A percentile compares a stretch with the other conserved stretches of the same genome.
These are phyloP conservation scores for Dermochelys coriacea DNA, from an alignment of 2,797 vertebrate genomes.

Conservation along the genomic window DNA sequence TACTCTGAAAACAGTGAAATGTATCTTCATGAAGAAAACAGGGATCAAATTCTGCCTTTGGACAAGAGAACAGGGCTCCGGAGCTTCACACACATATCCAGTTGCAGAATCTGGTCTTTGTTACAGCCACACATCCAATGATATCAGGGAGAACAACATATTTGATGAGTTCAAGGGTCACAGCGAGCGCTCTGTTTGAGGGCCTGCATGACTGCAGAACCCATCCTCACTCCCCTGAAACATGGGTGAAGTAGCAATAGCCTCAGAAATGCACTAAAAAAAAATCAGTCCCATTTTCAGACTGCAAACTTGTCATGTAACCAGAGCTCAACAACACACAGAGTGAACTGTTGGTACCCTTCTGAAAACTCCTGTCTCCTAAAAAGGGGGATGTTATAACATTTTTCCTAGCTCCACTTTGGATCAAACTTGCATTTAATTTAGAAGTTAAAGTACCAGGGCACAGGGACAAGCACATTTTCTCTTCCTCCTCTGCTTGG, in stretches of 20 bases:
- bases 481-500: not conserved
- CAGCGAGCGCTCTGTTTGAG: not conserved
- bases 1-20: not conserved
- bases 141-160: constrained; percentile 27
- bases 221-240: constrained; percentile 1
- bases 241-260: constrained; percentile 11
- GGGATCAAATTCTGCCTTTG: not conserved
- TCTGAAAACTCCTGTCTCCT: not conserved
- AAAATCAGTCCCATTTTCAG: not conserved
- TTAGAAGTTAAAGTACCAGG: not conserved
- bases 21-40: not conserved
- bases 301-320: not conserved
- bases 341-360: not conserved
- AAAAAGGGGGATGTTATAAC: not conserved
- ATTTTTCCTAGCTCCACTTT: not conserved
- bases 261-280: fast-evolving
- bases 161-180: constrained; percentile 46
- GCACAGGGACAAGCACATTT: constrained; percentile 16
- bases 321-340: not conserved
- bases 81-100: too few species aligned
- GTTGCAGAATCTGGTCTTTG: not conserved
- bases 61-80: too few species aligned
- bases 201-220: constrained; percentile 4
- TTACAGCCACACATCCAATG: not conserved
- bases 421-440: not conserved